A percentile compares a stretch with the other conserved stretches of the same genome.
These are phyloP conservation scores for Balaenoptera acutorostrata DNA, from an alignment of 2,113 vertebrate species.

Conservation along the genomic window DNA sequence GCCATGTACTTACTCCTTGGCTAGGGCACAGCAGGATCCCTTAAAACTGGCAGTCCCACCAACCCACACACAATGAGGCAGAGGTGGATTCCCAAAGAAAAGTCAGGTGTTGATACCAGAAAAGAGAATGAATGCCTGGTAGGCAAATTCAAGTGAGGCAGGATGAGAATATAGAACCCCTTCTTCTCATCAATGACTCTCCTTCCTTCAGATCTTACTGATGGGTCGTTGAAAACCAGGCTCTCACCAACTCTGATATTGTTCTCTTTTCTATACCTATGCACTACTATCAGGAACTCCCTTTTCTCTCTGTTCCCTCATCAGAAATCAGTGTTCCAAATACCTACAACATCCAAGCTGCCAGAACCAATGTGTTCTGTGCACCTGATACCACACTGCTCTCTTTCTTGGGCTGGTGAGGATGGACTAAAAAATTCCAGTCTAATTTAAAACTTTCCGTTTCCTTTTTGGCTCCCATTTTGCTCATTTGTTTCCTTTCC, in stretches of 20 bases:
- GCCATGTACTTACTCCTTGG: not conserved
- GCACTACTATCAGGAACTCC: not conserved
- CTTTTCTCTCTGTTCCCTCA: not conserved
- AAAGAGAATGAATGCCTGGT: not conserved
- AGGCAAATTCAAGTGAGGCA: not conserved
- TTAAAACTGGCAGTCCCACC: not conserved
- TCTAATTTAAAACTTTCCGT: constrained; percentile 22
- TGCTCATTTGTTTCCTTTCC: not conserved
- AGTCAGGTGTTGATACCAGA: not conserved
- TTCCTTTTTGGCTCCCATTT: constrained; percentile 21
- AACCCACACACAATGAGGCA: not conserved
- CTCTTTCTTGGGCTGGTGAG: not conserved
- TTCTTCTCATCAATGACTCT: not conserved
- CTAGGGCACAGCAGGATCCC: not conserved
- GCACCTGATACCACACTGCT: not conserved
- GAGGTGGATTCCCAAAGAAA: not conserved
- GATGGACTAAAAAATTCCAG: not conserved
- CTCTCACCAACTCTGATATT: not conserved
- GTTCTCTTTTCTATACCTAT: not conserved
- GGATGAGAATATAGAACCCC: not conserved
- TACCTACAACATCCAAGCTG: not conserved
- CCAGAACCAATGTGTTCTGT: not conserved
- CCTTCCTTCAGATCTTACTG: not conserved
- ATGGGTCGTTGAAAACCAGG: not conserved
- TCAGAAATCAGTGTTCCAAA: not conserved